Conservation (phyloP, 2,113 vertebrate species). For the Sciurus niger region DNA sequence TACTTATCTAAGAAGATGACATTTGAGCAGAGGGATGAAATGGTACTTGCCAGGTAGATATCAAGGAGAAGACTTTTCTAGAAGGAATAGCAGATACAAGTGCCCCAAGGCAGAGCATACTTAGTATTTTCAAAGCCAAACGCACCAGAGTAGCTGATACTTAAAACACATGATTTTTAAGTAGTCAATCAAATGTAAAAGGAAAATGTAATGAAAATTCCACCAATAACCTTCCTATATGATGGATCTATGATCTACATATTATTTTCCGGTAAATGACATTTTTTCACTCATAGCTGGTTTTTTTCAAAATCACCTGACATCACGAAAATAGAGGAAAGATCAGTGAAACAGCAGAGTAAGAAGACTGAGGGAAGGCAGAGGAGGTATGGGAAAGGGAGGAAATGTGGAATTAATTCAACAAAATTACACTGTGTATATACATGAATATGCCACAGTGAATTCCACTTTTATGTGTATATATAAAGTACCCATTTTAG, state of each 20-base stretch:
- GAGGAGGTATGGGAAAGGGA: too few relatives aligned
- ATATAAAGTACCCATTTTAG: too few relatives aligned
- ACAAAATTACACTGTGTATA: too few relatives aligned
- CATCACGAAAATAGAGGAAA: too few relatives aligned
- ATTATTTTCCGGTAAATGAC: neutral
- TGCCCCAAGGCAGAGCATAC: neutral
- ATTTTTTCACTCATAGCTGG: neutral
- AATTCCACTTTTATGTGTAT: too few relatives aligned
- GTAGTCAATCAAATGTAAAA: neutral
- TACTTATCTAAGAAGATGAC: neutral
- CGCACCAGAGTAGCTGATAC: neutral
- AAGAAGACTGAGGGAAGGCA: too few relatives aligned
- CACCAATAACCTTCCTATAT: neutral
- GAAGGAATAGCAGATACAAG: neutral
- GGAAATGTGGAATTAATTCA: too few relatives aligned
- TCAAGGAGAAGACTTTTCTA: slow-evolving; percentile 3
- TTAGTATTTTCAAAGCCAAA: neutral
- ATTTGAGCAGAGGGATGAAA: slow-evolving; percentile 30
- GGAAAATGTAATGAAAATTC: slow-evolving; percentile 45
- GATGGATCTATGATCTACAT: neutral
- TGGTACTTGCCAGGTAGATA: neutral
- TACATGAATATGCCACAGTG: too few relatives aligned
- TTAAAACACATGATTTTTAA: neutral
- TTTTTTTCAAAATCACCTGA: neutral
- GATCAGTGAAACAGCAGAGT: too few relatives aligned